phyloP scores from a whole-genome alignment of 2,113 vertebrate genomes.

The Lucifuga dentata region DNA sequence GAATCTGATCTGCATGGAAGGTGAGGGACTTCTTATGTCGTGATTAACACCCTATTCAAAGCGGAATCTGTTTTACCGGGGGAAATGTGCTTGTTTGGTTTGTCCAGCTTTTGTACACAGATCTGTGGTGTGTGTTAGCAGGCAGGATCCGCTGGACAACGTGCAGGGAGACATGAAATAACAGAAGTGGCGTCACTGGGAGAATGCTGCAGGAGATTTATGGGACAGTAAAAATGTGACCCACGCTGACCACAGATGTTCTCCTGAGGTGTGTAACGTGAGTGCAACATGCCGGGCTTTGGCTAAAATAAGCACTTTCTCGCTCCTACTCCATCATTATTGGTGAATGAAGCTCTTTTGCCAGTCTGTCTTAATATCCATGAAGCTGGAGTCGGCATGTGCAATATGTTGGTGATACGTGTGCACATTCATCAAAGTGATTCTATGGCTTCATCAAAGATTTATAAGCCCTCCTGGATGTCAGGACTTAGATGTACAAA shows the following conservation, averaged over 20 bases:
- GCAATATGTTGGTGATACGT: conserved; percentile 38
- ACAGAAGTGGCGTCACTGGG: conserved; percentile 39
- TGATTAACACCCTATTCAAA: not conserved
- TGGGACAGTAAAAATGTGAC: conserved; percentile 54
- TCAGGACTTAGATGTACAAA: conserved; percentile 70
- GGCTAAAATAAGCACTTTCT: conserved; percentile 10
- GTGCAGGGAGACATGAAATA: conserved; percentile 35
- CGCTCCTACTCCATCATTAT: conserved; percentile 27
- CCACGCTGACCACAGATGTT: conserved; percentile 63
- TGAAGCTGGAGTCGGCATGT: conserved; percentile 54
- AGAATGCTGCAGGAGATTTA: conserved; percentile 59
- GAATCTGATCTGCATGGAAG: conserved; percentile 3
- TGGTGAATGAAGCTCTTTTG: conserved; percentile 18
- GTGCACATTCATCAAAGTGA: conserved; percentile 65
- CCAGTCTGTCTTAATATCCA: conserved; percentile 54
- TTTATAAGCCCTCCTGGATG: conserved; percentile 64
- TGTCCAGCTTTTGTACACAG: conserved; percentile 14
- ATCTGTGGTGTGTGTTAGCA: no score
- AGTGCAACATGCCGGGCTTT: conserved; percentile 40
- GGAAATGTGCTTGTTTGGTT: not conserved
- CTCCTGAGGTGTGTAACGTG: conserved; percentile 54
- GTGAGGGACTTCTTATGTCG: no score
- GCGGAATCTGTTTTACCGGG: not conserved
- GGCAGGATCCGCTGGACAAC: conserved; percentile 27
- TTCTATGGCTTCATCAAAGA: conserved; percentile 72